Base-by-base conservation (phyloP, 2,888 invertebrate genomes). In the Eupithecia pulchellata region DNA sequence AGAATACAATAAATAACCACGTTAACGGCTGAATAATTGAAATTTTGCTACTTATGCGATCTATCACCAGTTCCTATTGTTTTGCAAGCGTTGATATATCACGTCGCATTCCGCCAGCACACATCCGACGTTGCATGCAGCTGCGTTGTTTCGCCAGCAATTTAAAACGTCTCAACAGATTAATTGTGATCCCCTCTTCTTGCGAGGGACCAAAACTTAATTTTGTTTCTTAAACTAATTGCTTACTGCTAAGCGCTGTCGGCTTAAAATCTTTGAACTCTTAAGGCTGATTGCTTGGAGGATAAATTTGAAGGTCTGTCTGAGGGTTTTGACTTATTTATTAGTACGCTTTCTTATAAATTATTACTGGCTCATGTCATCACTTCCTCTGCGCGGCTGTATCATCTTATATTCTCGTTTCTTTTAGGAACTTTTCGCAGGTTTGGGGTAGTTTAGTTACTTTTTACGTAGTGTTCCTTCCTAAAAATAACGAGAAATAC, bases 151-250 rank as follows among this genome's bases (percentile, higher is more conserved):
- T 68, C 66, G 75, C 65, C 63, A 25, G 70, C 68, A 68, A 58
- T 75, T 76, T 71, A 75, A 69, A 73, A 73, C 74, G 68, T 65
- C 61, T 61, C 34, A n/a, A 4, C 34, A 34, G 90, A 90, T 91
- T 91, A 90, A 91, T 88, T 88, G 88, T 90, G 86, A 91, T 91
- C 91, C 89, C 84, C 78, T 84, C 85, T 84, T 83, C 85, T 86
- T 84, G 87, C 87, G 83, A 82, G 83, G 85, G 84, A 88, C 86
- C 86, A 84, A 87, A 89, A 90, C 89, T 91, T 89, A 88, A 91
- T 90, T 91, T 89, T 85, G 87, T 89, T 90, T 90, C 89, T 89
- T 86, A 86, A 89, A 90, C 86, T 78, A 78, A 78, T 89, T 87
- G 84, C 86, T 85, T 81, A 82, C 82, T 83, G 86, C 82, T 86